Percentiles rank a stretch among this genome's conserved stretches.
These are phyloP conservation scores for Tricholaema leucomelas DNA, from an alignment of 2,113 vertebrate species.

Conservation along the genomic window DNA sequence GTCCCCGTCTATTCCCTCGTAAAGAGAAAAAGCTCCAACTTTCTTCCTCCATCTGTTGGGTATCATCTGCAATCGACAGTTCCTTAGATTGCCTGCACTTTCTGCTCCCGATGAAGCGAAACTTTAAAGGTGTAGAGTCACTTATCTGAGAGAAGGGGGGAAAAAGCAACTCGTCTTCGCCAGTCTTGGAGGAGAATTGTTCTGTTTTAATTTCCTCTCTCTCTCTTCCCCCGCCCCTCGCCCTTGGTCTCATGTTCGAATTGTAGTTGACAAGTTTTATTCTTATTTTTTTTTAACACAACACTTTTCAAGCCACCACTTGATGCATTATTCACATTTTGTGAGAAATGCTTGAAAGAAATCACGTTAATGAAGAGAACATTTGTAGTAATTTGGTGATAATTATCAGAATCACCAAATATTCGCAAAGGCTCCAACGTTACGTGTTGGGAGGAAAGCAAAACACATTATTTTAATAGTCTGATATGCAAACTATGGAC, in stretches of 20 bases:
- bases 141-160: slow-evolving; percentile 20
- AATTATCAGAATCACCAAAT: slow-evolving; percentile 97
- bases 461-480: slow-evolving; percentile 99
- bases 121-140: slow-evolving; percentile 19
- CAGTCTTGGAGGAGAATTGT: neutral
- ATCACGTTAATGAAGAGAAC: slow-evolving; percentile 99
- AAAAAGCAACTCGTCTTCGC: neutral
- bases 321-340: slow-evolving; percentile 79
- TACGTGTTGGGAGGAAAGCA: slow-evolving; percentile 97
- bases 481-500: slow-evolving; percentile 99
- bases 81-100: slow-evolving; percentile 45
- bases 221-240: neutral
- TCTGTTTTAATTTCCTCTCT: neutral
- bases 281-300: neutral
- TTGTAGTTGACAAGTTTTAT: slow-evolving; percentile 58
- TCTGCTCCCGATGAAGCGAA: slow-evolving; percentile 32
- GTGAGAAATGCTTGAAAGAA: slow-evolving; percentile 85
- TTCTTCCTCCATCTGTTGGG: slow-evolving; percentile 45
- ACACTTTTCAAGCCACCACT: slow-evolving; percentile 73
- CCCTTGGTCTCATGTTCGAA: neutral
- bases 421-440: slow-evolving; percentile 95
- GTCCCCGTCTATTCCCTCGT: slow-evolving; percentile 19
- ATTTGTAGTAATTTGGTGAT: slow-evolving; percentile 98
- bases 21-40: slow-evolving; percentile 44
- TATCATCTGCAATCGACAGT: slow-evolving; percentile 44